Percentiles rank a stretch among this genome's conserved stretches.
Conservation (phyloP, 2,797 vertebrate genomes). For the Takifugu ocellatus region DNA sequence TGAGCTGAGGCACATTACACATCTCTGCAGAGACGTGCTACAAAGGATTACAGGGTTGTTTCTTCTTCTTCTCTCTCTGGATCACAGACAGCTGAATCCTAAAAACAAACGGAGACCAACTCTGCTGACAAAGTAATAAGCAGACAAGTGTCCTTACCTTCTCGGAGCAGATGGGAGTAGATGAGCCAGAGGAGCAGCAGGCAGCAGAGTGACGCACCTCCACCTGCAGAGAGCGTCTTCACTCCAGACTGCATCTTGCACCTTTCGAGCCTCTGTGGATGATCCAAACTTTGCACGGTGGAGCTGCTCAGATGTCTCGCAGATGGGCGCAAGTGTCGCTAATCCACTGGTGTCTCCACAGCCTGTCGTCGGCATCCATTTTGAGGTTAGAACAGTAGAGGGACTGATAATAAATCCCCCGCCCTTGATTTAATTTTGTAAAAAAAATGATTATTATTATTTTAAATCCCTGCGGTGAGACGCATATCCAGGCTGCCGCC, state of each 20-base stretch:
- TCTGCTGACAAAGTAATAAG: slow-evolving; percentile 41
- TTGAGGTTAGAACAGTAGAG: slow-evolving; percentile 59
- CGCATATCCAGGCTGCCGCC: slow-evolving; percentile 51
- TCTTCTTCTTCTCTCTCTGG: background rate
- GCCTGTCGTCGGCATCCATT: slow-evolving; percentile 72
- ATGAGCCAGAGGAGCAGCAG: slow-evolving; percentile 83
- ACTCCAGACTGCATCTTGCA: slow-evolving; percentile 81
- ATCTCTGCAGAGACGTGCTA: slow-evolving; percentile 21
- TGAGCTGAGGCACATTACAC: slow-evolving; percentile 9
- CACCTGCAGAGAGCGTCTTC: slow-evolving; percentile 81
- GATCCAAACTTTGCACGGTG: slow-evolving; percentile 65
- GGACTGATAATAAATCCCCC: slow-evolving; percentile 56
- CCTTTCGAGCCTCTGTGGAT: slow-evolving; percentile 25
- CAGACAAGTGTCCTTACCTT: slow-evolving; percentile 72
- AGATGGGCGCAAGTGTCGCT: slow-evolving; percentile 47
- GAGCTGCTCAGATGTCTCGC: slow-evolving; percentile 51
- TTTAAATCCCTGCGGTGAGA: slow-evolving; percentile 50
- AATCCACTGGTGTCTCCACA: slow-evolving; percentile 64
- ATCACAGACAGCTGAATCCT: slow-evolving; percentile 14
- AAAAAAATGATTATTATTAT: background rate
- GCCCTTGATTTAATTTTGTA: background rate
- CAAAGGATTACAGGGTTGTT: slow-evolving; percentile 6
- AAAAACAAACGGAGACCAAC: background rate
- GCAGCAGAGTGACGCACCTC: slow-evolving; percentile 84
- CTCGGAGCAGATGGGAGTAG: slow-evolving; percentile 82